Evolutionary conservation across 2,113 vertebrate genomes (phyloP), one percentile per base, ranked within the genome.

Genomic region (Okapia johnstoni): DNA sequence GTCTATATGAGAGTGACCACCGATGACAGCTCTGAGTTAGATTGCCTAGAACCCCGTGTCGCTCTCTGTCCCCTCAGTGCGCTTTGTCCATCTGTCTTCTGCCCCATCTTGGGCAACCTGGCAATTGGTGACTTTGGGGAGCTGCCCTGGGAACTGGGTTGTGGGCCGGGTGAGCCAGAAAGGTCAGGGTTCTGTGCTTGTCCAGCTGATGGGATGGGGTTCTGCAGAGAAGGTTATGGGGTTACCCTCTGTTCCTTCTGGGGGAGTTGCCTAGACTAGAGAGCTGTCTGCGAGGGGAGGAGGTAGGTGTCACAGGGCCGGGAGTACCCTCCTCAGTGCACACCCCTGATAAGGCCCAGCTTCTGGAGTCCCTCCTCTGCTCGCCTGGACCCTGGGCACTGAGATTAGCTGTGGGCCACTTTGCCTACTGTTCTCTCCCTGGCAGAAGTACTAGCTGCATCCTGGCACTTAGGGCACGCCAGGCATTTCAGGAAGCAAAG

Each of bases 331-430:
- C 43, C 46, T 33, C 7, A 0, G 19, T 11, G 58, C 13, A 4
- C 16, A 8, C 63, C 1, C 2, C 4, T 60, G 90, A 97, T 95
- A 88, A 97, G 80, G n/a, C 50, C 36, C 30, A 63, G 30, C 48
- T 83, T 48, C 12, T 7, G 0, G 84, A 1, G 14, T 3, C 36
- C 61, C 48, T 73, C 23, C 48, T 57, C 55, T 85, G 54, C 76
- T 43, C 0, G 0, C 85, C 55, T 0, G 1, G 77, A 5, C 60
- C 48, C 84, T 26, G 93, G 23, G 60, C 84, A 50, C 30, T 0
- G 12, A 83, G 95, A 89, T 83, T 48, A 92, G 83, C 79, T 16
- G 70, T 30, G 1, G 0, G 52, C n/a, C 25, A 2, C 8, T 33
- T 8, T 76, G 30, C 3, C 26, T 21, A 46, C 48, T 25, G 1